Conservation (phyloP, 2,888 invertebrate species). For the Atethmia centrago region DNA sequence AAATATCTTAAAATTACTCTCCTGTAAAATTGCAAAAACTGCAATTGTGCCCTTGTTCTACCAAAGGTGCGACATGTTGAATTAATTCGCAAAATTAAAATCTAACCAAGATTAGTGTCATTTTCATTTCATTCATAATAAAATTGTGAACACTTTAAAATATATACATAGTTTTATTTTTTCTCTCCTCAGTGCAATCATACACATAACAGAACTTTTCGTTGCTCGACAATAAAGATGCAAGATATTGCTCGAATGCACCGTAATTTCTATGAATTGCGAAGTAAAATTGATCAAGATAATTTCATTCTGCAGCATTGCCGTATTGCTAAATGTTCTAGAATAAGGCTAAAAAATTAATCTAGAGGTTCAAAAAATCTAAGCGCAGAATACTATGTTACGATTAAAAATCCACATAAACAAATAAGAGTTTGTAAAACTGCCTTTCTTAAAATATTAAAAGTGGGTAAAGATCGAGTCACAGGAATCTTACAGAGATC, state of each 20-base stretch:
- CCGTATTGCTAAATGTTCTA: not conserved
- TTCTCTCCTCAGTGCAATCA: too few species aligned
- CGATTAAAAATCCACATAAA: slow-evolving; percentile 44
- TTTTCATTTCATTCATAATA: too few species aligned
- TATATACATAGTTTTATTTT: too few species aligned
- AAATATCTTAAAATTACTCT: too few species aligned
- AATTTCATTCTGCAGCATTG: not conserved
- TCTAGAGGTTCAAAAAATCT: not conserved
- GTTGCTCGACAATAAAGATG: not conserved
- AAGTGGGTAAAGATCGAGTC: slow-evolving; percentile 53
- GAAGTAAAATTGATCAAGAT: not conserved
- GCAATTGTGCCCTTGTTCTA: slow-evolving; percentile 54
- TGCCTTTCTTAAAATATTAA: slow-evolving; percentile 22
- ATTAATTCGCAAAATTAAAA: too few species aligned
- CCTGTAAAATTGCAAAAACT: slow-evolving; percentile 52
- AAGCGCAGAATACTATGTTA: too few species aligned
- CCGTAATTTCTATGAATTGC: not conserved
- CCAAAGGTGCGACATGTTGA: slow-evolving; percentile 45
- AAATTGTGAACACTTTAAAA: too few species aligned
- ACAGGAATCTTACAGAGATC: slow-evolving; percentile 50
- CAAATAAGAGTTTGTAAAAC: slow-evolving; percentile 15
- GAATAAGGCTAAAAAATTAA: not conserved
- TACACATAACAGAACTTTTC: too few species aligned
- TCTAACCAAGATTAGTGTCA: too few species aligned
- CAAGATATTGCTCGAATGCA: not conserved